Percentiles rank a stretch among this genome's conserved stretches.
Evolutionary conservation across 1,140 invertebrate species (phyloP).

Genomic region (Neelides sp.): DNA sequence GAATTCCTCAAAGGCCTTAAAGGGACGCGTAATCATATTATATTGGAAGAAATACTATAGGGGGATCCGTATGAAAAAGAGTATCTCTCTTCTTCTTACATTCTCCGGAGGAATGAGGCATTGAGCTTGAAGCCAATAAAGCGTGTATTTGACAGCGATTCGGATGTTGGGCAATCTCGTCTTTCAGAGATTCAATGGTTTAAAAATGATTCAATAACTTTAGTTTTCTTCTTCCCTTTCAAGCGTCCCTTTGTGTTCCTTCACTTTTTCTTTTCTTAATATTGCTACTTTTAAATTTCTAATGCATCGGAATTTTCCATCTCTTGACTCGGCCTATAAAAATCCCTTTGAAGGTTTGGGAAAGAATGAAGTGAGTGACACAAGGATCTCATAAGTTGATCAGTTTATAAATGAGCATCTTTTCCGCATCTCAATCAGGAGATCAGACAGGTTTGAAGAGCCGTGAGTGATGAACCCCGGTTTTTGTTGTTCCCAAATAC

Average conservation of each 20-base stretch:
- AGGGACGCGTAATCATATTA: no score
- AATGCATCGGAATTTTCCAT: no score
- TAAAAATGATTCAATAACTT: slow-evolving; percentile 32
- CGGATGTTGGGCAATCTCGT: slow-evolving; percentile 17
- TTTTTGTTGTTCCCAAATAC: slow-evolving; percentile 21
- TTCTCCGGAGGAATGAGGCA: slow-evolving; percentile 5
- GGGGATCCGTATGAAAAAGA: slow-evolving; percentile 4
- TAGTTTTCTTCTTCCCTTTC: slow-evolving; percentile 21
- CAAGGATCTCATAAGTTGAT: no score
- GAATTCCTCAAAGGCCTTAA: no score
- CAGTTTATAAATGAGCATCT: slow-evolving; percentile 19
- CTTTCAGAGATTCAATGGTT: slow-evolving; percentile 28
- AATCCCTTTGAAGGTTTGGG: no score
- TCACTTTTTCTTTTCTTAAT: slow-evolving; percentile 4
- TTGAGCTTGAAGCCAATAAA: slow-evolving; percentile 30
- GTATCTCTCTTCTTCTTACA: neutral
- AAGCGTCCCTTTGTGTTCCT: slow-evolving; percentile 15
- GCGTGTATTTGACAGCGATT: slow-evolving; percentile 30
- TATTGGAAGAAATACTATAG: no score
- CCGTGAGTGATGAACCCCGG: slow-evolving; percentile 18
- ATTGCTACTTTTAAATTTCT: no score
- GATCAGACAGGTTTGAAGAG: slow-evolving; percentile 19
- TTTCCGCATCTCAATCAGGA: slow-evolving; percentile 19
- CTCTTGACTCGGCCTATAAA: no score
- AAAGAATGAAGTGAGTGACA: no score